Evolutionary conservation across 2,888 invertebrate species (phyloP).

Genomic region (Cancer borealis): DNA sequence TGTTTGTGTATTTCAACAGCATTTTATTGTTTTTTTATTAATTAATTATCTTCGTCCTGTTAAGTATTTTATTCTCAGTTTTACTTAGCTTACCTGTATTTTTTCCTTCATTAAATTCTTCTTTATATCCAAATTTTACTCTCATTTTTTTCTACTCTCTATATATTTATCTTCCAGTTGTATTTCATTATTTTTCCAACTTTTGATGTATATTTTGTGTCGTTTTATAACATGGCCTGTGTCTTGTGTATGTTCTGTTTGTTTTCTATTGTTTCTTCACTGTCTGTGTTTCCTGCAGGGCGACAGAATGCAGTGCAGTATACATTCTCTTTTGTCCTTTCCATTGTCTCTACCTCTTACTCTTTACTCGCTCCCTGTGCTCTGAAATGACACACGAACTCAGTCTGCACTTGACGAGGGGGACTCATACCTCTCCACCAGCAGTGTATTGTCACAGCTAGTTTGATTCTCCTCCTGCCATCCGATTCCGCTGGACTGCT

Average conservation of each 20-base stretch:
- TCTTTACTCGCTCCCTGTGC: neutral
- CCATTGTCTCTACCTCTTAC: neutral
- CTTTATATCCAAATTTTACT: too few relatives aligned
- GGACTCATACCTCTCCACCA: neutral
- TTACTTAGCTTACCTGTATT: too few relatives aligned
- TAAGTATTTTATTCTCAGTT: too few relatives aligned
- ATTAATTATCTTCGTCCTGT: too few relatives aligned
- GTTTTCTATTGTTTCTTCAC: neutral
- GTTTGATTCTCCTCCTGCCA: neutral
- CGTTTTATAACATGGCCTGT: neutral
- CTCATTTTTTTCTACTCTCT: too few relatives aligned
- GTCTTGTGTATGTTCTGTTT: neutral
- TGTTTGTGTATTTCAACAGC: too few relatives aligned
- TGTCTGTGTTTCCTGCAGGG: neutral
- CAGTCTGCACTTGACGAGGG: neutral
- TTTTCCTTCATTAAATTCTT: too few relatives aligned
- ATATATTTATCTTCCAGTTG: neutral
- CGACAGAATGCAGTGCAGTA: neutral
- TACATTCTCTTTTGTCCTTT: constrained; percentile 9
- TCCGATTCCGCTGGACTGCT: neutral
- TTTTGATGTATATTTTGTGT: neutral
- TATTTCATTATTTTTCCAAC: neutral
- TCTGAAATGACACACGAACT: neutral
- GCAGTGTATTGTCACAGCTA: neutral
- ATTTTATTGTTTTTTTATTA: too few relatives aligned